Conservation (phyloP, 2,113 vertebrate species). For the Acrocephalus arundinaceus region DNA sequence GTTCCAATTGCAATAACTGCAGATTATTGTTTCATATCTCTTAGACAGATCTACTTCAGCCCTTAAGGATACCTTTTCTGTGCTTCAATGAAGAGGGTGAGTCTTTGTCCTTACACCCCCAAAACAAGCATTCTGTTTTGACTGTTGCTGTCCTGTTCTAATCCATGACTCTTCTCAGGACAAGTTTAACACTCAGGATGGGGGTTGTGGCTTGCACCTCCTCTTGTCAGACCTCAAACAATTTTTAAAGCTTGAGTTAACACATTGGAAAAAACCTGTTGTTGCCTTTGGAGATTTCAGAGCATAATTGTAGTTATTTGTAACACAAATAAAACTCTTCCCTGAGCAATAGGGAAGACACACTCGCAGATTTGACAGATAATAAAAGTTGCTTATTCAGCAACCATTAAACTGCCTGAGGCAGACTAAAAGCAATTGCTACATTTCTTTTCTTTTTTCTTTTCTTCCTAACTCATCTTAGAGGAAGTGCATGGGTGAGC, state of each 20-base stretch:
- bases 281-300: not conserved
- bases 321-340: not conserved
- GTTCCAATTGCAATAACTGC: not conserved
- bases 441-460: not conserved
- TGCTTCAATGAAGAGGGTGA: not conserved
- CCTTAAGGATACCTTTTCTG: not conserved
- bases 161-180: too few relatives aligned
- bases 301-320: not conserved
- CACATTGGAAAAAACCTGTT: not conserved
- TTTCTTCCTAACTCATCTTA: not conserved
- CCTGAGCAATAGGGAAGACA: not conserved
- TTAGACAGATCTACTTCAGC: not conserved
- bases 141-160: not conserved
- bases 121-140: not conserved
- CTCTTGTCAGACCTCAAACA: not conserved
- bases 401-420: not conserved
- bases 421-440: not conserved
- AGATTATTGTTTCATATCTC: not conserved
- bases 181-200: not conserved
- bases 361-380: not conserved
- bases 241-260: not conserved
- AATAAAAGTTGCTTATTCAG: not conserved
- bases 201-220: not conserved
- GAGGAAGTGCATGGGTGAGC: not conserved
- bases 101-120: too few relatives aligned